These are phyloP conservation scores for Ictidomys tridecemlineatus DNA, from an alignment of 2,113 vertebrate genomes.

Conservation along the genomic window DNA sequence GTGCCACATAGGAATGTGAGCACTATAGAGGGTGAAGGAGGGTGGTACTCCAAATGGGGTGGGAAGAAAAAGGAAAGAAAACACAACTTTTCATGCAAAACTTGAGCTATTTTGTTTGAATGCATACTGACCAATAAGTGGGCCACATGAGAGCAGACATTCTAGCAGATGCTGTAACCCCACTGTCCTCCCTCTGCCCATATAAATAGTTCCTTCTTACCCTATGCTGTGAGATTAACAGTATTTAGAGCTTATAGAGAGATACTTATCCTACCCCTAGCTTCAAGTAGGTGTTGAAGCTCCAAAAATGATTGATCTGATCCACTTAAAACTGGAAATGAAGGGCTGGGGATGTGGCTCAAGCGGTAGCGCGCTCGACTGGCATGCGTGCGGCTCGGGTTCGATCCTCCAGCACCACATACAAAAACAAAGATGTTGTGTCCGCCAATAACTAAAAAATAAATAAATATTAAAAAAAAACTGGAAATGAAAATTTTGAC, in stretches of 20 bases:
- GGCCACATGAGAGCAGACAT: neutral
- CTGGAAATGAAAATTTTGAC: conserved; percentile 45
- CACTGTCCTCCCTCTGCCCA: neutral
- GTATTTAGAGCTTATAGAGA: neutral
- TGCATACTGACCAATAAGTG: neutral
- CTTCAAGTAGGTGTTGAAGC: neutral
- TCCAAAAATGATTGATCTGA: neutral
- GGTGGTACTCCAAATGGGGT: neutral
- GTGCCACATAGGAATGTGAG: neutral
- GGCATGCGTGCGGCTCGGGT: too few relatives aligned
- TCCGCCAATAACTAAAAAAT: too few relatives aligned
- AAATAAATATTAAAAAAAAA: too few relatives aligned
- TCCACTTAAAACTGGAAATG: conserved; percentile 49
- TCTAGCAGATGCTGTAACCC: neutral
- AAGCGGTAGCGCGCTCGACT: too few relatives aligned
- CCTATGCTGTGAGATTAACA: neutral
- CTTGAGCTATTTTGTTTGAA: neutral
- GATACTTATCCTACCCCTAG: neutral
- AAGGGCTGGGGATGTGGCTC: too few relatives aligned
- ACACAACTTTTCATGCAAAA: neutral
- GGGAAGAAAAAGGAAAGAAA: neutral
- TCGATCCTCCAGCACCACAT: too few relatives aligned
- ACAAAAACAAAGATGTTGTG: too few relatives aligned
- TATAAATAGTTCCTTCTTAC: neutral
- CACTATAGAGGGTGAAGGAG: neutral